A percentile compares a stretch with the other conserved stretches of the same genome.
Evolutionary conservation across 2,113 vertebrate genomes (phyloP).

Genomic region (Brevimyrus niger): DNA sequence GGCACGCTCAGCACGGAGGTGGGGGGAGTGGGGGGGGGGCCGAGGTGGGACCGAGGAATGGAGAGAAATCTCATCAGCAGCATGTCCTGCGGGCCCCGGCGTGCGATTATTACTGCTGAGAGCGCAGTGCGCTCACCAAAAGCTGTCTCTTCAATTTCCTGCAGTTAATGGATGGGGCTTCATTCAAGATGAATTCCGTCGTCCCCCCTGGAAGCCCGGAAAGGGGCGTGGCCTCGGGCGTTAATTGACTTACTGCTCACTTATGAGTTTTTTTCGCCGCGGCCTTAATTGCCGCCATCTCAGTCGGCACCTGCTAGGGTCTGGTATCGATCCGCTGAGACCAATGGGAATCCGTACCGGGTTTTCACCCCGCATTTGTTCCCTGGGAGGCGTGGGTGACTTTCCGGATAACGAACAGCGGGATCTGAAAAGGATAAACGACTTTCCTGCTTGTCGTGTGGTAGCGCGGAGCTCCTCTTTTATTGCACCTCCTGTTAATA

Average conservation of each 20-base stretch:
- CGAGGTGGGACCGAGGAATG: background rate
- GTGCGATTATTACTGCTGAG: constrained; percentile 27
- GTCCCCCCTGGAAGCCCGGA: constrained; percentile 9
- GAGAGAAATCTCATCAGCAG: constrained; percentile 36
- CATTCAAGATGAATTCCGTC: constrained; percentile 16
- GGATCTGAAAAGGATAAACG: background rate
- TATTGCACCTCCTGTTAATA: background rate
- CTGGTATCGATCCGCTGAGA: constrained; percentile 3
- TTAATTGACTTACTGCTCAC: constrained; percentile 25
- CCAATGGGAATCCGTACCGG: background rate
- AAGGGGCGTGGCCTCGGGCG: constrained; percentile 4
- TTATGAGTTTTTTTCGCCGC: constrained; percentile 9
- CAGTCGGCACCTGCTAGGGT: constrained; percentile 16
- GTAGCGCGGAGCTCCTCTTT: background rate
- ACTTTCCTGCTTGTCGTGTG: background rate
- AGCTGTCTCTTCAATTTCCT: constrained; percentile 27
- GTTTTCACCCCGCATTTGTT: background rate
- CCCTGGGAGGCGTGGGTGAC: no score
- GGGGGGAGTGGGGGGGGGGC: background rate
- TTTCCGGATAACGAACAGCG: background rate
- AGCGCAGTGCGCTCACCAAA: background rate
- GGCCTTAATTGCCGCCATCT: constrained; percentile 14
- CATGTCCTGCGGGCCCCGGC: constrained; percentile 29
- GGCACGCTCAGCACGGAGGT: background rate
- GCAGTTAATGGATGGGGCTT: constrained; percentile 26